Evolutionary conservation across 37 sponge, comb jelly and placozoan species (phyloP).

Genomic region (Chondrosia reniformis): DNA sequence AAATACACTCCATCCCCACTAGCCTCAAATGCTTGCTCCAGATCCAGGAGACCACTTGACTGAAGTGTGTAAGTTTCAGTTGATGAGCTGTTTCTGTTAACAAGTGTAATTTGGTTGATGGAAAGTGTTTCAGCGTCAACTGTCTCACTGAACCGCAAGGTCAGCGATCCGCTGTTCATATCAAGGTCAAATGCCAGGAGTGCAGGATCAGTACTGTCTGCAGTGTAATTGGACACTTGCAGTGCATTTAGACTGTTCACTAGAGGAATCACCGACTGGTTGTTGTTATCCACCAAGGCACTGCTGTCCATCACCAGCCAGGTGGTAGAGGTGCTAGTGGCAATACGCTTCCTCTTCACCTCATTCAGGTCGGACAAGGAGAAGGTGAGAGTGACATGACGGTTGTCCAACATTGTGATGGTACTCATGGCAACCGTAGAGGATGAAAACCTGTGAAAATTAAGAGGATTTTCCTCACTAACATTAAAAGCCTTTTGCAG

Average conservation of each 20-base stretch:
- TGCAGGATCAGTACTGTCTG: slow-evolving; percentile 62
- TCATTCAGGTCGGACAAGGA: slow-evolving; percentile 81
- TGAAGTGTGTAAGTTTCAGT: slow-evolving; percentile 32
- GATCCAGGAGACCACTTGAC: slow-evolving; percentile 27
- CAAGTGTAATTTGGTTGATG: slow-evolving; percentile 67
- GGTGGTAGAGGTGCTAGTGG: slow-evolving; percentile 41
- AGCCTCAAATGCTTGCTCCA: not conserved
- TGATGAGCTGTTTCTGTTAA: not conserved
- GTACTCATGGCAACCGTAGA: slow-evolving; percentile 50
- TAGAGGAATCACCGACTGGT: slow-evolving; percentile 64
- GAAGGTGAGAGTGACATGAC: slow-evolving; percentile 60
- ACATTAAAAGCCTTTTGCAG: slow-evolving; percentile 72
- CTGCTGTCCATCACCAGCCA: slow-evolving; percentile 73
- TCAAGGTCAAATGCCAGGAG: slow-evolving; percentile 55
- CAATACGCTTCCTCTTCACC: slow-evolving; percentile 77
- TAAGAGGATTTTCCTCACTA: slow-evolving; percentile 38
- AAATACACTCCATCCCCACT: slow-evolving; percentile 40
- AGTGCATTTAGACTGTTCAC: slow-evolving; percentile 65
- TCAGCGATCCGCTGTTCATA: slow-evolving; percentile 64
- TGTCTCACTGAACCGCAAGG: slow-evolving; percentile 80
- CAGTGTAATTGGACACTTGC: slow-evolving; percentile 45
- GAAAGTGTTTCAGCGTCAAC: slow-evolving; percentile 78
- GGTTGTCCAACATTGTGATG: slow-evolving; percentile 66
- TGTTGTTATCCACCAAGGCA: slow-evolving; percentile 73
- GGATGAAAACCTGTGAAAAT: slow-evolving; percentile 49